These are phyloP conservation scores for Meleagris gallopavo DNA, from an alignment of 2,113 vertebrate species.

Conservation along the genomic window DNA sequence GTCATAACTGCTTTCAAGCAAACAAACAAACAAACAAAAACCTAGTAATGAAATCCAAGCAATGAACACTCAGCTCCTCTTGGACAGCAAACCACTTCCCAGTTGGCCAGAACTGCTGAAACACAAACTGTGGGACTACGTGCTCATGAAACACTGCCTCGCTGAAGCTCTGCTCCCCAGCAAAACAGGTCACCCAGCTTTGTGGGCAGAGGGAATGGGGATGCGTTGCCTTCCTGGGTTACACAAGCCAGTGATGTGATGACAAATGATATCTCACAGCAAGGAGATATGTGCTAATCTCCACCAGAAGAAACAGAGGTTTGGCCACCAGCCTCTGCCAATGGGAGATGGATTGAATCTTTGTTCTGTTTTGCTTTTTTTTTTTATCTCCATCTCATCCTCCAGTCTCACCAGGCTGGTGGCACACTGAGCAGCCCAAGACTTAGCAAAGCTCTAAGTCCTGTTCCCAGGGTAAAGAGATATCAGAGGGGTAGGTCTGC, in stretches of 20 bases:
- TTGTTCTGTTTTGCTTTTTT: neutral
- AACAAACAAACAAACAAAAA: neutral
- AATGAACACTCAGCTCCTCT: neutral
- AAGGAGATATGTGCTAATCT: neutral
- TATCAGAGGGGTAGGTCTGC: neutral
- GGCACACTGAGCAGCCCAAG: neutral
- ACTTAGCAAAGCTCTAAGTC: neutral
- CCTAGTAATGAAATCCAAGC: neutral
- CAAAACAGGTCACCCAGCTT: neutral
- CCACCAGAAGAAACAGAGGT: neutral
- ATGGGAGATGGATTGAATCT: neutral
- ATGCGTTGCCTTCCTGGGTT: neutral
- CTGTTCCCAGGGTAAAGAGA: neutral
- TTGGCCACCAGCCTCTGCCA: neutral
- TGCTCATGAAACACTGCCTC: neutral
- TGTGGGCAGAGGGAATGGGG: neutral
- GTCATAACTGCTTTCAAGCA: neutral
- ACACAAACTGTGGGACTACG: neutral
- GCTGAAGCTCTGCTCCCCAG: neutral
- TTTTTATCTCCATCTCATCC: neutral
- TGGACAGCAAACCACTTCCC: neutral
- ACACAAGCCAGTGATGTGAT: neutral
- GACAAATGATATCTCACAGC: neutral
- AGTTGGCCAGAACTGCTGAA: slow-evolving; percentile 5
- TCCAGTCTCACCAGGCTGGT: neutral